Conservation (phyloP, 1,140 invertebrate genomes). For the Drosophila sp. region DNA sequence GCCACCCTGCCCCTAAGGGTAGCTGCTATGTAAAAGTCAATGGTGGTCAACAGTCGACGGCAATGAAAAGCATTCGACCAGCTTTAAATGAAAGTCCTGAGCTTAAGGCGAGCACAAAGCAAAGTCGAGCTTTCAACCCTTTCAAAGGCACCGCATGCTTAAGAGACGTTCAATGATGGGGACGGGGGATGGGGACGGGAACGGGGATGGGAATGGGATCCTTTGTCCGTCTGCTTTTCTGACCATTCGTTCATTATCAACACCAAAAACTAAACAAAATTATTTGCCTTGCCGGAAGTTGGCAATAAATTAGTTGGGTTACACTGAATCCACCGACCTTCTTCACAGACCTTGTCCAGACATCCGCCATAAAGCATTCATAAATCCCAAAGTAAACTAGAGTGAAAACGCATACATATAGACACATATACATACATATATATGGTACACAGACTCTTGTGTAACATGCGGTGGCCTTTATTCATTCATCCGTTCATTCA, state of each 20-base stretch:
- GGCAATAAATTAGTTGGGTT: slow-evolving; percentile 81
- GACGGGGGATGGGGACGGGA: background rate
- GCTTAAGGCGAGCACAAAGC: slow-evolving; percentile 7
- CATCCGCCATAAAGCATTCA: slow-evolving; percentile 83
- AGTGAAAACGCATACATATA: slow-evolving; percentile 53
- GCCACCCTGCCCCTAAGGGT: slow-evolving; percentile 6
- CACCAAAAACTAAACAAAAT: slow-evolving; percentile 82
- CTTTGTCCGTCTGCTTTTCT: slow-evolving; percentile 42
- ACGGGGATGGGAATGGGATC: background rate
- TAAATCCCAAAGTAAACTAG: slow-evolving; percentile 84
- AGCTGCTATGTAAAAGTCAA: slow-evolving; percentile 52
- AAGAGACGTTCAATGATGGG: slow-evolving; percentile 3
- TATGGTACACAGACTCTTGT: slow-evolving; percentile 61
- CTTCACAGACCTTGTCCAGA: slow-evolving; percentile 71
- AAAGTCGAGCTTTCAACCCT: slow-evolving; percentile 47
- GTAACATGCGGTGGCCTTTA: slow-evolving; percentile 80
- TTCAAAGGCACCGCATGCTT: slow-evolving; percentile 58
- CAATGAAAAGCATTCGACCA: slow-evolving; percentile 55
- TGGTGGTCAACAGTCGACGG: slow-evolving; percentile 58
- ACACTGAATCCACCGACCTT: slow-evolving; percentile 39
- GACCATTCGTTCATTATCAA: slow-evolving; percentile 80
- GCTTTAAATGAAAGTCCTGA: slow-evolving; percentile 60
- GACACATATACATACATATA: slow-evolving; percentile 31
- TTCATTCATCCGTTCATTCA: slow-evolving; percentile 82
- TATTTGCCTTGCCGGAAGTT: slow-evolving; percentile 80